Percentiles rank a stretch among this genome's conserved stretches.
Conservation (phyloP, 2,888 invertebrate genomes). For the Apamea epomidion region DNA sequence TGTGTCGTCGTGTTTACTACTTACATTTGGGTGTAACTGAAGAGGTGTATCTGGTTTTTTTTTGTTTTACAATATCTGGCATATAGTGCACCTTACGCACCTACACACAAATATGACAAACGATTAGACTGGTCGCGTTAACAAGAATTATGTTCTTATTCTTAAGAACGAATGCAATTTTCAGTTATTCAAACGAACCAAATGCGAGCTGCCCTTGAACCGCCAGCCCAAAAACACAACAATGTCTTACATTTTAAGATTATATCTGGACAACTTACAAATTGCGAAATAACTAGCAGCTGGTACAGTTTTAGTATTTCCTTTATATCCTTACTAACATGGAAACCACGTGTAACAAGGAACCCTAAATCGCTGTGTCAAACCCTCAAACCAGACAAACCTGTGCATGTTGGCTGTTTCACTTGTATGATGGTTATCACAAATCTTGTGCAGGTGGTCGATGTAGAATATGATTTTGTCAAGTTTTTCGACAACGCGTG, state of each 20-base stretch:
- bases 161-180: background rate
- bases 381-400: conserved; percentile 51
- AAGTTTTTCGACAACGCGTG: conserved; percentile 72
- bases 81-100: background rate
- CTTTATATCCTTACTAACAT: conserved; percentile 35
- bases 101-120: too few species aligned
- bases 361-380: conserved; percentile 51
- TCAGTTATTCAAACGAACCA: background rate
- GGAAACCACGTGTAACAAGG: conserved; percentile 20
- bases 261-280: conserved; percentile 29
- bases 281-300: conserved; percentile 46
- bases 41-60: background rate
- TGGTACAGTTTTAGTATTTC: conserved; percentile 41
- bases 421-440: conserved; percentile 52
- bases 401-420: conserved; percentile 22
- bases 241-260: conserved; percentile 36
- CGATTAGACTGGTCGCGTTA: background rate
- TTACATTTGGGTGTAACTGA: background rate
- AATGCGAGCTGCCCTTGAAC: background rate
- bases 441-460: conserved; percentile 73
- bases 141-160: background rate
- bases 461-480: conserved; percentile 71
- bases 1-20: too few species aligned
- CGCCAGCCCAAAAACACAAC: conserved; percentile 9
- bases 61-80: background rate